Conservation (phyloP, 2,797 vertebrate species). For the Rhynchonycteris naso region DNA sequence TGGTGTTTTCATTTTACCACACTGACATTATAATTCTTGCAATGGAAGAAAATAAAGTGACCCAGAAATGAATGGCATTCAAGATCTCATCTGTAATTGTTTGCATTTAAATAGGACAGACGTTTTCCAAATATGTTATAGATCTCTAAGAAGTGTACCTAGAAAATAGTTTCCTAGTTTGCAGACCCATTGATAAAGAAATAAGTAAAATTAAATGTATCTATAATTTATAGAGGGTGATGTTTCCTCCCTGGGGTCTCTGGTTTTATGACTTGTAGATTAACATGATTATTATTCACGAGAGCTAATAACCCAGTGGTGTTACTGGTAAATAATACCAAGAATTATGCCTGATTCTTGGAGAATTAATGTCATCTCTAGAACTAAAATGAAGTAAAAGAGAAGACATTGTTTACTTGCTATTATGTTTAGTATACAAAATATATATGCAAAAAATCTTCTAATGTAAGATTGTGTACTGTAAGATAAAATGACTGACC, state of each 20-base stretch:
- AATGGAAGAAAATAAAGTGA: background rate
- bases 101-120: background rate
- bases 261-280: constrained; percentile 2
- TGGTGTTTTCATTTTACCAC: background rate
- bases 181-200: background rate
- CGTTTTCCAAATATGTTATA: background rate
- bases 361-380: background rate
- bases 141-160: background rate
- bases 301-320: background rate
- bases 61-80: background rate
- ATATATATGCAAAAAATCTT: background rate
- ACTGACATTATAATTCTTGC: background rate
- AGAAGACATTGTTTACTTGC: background rate
- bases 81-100: background rate
- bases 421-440: constrained; percentile 22
- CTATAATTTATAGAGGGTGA: background rate
- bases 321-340: background rate
- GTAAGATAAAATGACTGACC: constrained; percentile 19
- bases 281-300: constrained; percentile 11
- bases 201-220: constrained; percentile 39
- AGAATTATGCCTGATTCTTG: background rate
- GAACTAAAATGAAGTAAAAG: background rate
- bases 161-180: background rate
- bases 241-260: background rate
- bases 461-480: background rate